These are phyloP conservation scores for Cataglyphis livida DNA, from an alignment of 2,888 invertebrate genomes.

Conservation along the genomic window DNA sequence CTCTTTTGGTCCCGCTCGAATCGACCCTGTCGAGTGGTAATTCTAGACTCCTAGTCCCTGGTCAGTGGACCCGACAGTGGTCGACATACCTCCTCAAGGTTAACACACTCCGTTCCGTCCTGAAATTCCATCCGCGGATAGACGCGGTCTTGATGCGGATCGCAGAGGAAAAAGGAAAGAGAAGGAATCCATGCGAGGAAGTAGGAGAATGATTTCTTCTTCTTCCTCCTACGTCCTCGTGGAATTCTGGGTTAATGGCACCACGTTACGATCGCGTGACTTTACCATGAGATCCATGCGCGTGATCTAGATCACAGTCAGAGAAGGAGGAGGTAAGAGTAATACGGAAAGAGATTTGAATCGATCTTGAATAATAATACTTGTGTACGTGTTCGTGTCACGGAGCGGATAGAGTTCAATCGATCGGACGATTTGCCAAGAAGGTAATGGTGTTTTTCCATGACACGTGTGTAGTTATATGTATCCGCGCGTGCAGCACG, in stretches of 20 bases:
- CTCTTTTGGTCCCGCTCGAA: slow-evolving; percentile 13
- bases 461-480: slow-evolving; percentile 31
- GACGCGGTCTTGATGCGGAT: slow-evolving; percentile 50
- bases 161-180: not conserved
- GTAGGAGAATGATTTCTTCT: slow-evolving; percentile 25
- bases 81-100: slow-evolving; percentile 73
- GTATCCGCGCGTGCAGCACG: slow-evolving; percentile 48
- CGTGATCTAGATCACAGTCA: slow-evolving; percentile 67
- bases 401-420: slow-evolving; percentile 45
- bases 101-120: slow-evolving; percentile 72
- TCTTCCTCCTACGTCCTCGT: slow-evolving; percentile 61
- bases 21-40: slow-evolving; percentile 61
- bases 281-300: slow-evolving; percentile 68
- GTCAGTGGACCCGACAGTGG: slow-evolving; percentile 63
- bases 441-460: slow-evolving; percentile 51
- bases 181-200: slow-evolving; percentile 2
- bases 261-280: slow-evolving; percentile 75
- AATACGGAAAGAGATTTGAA: slow-evolving; percentile 55
- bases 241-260: slow-evolving; percentile 76
- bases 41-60: slow-evolving; percentile 66
- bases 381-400: slow-evolving; percentile 49
- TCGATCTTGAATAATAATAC: slow-evolving; percentile 68
- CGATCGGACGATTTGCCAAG: slow-evolving; percentile 51
- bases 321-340: slow-evolving; percentile 37
- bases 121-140: slow-evolving; percentile 73